Conservation (phyloP, 1,140 invertebrate species). For the Diprion similis region DNA sequence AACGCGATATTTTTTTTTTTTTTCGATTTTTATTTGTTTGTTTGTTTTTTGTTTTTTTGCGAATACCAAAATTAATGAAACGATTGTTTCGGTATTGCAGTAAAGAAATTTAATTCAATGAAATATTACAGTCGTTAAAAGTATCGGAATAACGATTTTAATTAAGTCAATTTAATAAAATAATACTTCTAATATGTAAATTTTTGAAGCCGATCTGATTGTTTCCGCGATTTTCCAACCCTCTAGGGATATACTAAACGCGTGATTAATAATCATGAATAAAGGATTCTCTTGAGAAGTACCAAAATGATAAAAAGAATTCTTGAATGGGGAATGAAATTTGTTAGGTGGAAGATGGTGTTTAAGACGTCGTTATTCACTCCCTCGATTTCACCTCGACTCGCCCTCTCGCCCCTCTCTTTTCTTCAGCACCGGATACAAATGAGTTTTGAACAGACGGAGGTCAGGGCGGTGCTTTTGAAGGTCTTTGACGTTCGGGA, state of each 20-base stretch:
- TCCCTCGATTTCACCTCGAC: neutral
- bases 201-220: too few species aligned
- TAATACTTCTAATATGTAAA: too few species aligned
- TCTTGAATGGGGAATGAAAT: neutral
- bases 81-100: too few species aligned
- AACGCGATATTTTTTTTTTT: too few species aligned
- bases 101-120: too few species aligned
- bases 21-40: too few species aligned
- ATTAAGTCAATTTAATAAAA: too few species aligned
- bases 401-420: neutral
- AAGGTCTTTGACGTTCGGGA: constrained; percentile 45
- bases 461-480: constrained; percentile 49
- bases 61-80: too few species aligned
- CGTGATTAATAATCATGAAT: neutral
- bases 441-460: constrained; percentile 48
- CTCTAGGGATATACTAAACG: neutral
- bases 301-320: neutral
- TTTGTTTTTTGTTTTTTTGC: too few species aligned
- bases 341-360: neutral
- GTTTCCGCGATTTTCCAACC: too few species aligned
- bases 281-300: neutral
- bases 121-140: too few species aligned
- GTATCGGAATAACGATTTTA: too few species aligned
- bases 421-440: constrained; percentile 42
- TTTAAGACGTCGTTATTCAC: constrained; percentile 7